These are phyloP conservation scores for Podarcis muralis DNA, from an alignment of 2,113 vertebrate genomes.

Conservation along the genomic window DNA sequence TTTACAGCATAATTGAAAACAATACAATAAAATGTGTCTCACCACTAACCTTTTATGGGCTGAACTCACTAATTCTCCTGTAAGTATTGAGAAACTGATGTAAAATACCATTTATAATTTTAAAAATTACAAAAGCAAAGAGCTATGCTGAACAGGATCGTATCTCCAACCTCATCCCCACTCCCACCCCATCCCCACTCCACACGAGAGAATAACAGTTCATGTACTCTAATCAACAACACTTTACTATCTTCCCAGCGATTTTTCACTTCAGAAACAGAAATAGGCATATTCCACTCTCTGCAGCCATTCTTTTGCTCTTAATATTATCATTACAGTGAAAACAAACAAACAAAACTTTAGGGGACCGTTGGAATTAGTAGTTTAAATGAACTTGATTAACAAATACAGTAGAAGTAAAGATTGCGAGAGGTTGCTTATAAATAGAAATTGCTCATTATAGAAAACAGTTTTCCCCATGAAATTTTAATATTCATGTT, in stretches of 20 bases:
- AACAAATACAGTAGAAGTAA: background rate
- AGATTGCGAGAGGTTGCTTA: background rate
- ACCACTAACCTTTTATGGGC: slow-evolving; percentile 88
- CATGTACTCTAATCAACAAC: background rate
- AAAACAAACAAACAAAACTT: background rate
- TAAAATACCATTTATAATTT: slow-evolving; percentile 19
- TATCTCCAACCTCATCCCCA: background rate
- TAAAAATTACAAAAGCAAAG: background rate
- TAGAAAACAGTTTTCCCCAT: background rate
- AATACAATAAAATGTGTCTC: slow-evolving; percentile 89
- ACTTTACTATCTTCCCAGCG: background rate
- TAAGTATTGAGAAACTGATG: slow-evolving; percentile 76
- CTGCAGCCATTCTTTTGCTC: background rate
- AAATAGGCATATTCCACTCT: background rate
- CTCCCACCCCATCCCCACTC: background rate
- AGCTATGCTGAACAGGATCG: background rate
- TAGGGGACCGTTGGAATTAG: background rate
- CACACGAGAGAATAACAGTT: background rate
- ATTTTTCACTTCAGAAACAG: background rate
- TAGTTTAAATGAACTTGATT: background rate
- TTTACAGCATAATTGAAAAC: slow-evolving; percentile 91
- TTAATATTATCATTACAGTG: background rate
- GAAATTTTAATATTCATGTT: background rate
- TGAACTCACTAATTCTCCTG: slow-evolving; percentile 92
- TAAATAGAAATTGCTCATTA: background rate